Conservation (phyloP, 1,140 invertebrate genomes). For the Lepidurus arcticus region DNA sequence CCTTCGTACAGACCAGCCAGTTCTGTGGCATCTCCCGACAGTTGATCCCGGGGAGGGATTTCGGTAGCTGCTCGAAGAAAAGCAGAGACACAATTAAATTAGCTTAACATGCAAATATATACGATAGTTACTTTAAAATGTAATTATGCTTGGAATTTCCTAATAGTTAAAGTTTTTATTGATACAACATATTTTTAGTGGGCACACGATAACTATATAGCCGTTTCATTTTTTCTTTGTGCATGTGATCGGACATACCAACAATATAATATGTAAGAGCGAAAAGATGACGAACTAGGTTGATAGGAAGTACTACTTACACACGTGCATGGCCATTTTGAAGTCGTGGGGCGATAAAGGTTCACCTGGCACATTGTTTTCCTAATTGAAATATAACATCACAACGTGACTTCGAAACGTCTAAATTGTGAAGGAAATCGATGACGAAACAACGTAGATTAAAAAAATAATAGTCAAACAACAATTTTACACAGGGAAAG, state of each 20-base stretch:
- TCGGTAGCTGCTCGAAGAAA: conserved; percentile 26
- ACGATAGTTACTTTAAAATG: no score
- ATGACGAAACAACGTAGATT: neutral
- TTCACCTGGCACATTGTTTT: conserved; percentile 40
- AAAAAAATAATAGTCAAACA: neutral
- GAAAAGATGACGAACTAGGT: neutral
- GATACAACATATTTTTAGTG: no score
- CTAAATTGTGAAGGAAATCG: neutral
- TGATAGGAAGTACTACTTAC: conserved; percentile 33
- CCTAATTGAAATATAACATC: conserved; percentile 29
- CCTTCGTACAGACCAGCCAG: conserved; percentile 44
- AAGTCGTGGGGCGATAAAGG: conserved; percentile 42
- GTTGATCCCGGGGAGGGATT: conserved; percentile 30
- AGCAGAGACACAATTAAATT: neutral
- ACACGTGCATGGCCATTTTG: conserved; percentile 39
- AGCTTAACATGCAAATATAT: neutral
- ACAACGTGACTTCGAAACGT: neutral
- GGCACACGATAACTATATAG: no score
- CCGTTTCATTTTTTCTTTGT: no score
- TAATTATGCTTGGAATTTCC: no score
- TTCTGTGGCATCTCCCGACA: conserved; percentile 41
- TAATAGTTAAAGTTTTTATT: no score
- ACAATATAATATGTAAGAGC: conserved; percentile 2
- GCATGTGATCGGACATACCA: neutral
- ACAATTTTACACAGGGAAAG: neutral